phyloP scores from a whole-genome alignment of 2,113 vertebrate genomes.

The Pavo muticus region DNA sequence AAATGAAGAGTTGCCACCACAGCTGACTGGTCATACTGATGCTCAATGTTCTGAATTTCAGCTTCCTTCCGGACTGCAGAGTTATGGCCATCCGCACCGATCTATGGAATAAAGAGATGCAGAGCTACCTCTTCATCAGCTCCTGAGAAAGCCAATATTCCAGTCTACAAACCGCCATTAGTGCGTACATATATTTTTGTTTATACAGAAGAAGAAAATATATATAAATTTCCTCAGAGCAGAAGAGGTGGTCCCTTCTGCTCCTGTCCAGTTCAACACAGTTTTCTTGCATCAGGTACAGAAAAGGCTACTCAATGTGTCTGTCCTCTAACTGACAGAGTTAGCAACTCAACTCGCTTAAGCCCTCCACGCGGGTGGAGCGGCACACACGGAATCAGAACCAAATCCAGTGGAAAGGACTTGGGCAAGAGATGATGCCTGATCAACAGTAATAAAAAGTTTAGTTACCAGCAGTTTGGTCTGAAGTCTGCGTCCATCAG shows the following conservation, averaged over 20 bases:
- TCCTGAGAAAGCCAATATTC: background rate
- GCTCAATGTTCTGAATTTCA: conserved; percentile 89
- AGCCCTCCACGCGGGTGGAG: background rate
- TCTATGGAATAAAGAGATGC: conserved; percentile 73
- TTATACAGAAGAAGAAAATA: background rate
- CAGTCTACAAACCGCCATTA: background rate
- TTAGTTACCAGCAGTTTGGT: conserved; percentile 92
- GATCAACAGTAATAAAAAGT: conserved; percentile 61
- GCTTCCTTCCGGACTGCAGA: conserved; percentile 87
- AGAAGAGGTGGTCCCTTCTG: background rate
- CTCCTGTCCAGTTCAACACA: background rate
- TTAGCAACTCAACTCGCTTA: conserved; percentile 18
- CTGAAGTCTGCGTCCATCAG: conserved; percentile 88
- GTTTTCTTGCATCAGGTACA: background rate
- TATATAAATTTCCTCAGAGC: fast-evolving
- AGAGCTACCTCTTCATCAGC: background rate
- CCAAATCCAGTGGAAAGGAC: conserved; percentile 56
- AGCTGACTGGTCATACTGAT: conserved; percentile 94
- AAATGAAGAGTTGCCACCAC: conserved; percentile 95
- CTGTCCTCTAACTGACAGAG: background rate
- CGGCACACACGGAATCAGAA: conserved; percentile 6
- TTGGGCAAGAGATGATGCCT: conserved; percentile 20
- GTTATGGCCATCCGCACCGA: conserved; percentile 94
- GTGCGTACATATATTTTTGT: background rate
- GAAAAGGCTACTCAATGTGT: background rate